Evolutionary conservation across 2,888 invertebrate genomes (phyloP).

Genomic region (Amblyteles armatorius): DNA sequence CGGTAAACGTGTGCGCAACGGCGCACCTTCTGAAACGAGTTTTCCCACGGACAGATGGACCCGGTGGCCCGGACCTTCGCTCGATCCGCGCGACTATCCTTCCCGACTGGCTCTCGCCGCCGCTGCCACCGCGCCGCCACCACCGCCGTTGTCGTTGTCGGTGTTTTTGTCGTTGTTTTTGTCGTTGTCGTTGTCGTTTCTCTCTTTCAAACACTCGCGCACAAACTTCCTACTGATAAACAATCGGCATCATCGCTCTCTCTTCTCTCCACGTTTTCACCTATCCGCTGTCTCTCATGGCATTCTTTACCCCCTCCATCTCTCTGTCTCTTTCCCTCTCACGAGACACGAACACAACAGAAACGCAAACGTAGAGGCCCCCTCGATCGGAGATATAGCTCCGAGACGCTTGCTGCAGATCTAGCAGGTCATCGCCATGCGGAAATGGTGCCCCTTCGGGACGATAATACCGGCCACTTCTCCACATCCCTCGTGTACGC

Average conservation of each 20-base stretch:
- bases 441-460: slow-evolving; percentile 63
- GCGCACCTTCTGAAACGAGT: slow-evolving; percentile 82
- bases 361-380: slow-evolving; percentile 43
- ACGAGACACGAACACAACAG: slow-evolving; percentile 48
- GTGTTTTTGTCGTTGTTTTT: slow-evolving; percentile 13
- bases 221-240: slow-evolving; percentile 27
- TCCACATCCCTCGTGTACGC: background rate
- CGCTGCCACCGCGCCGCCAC: slow-evolving; percentile 49
- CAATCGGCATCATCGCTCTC: slow-evolving; percentile 1
- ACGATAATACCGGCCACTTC: slow-evolving; percentile 55
- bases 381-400: background rate
- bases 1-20: slow-evolving; percentile 78
- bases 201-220: slow-evolving; percentile 3
- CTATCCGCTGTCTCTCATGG: slow-evolving; percentile 20
- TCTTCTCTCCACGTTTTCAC: slow-evolving; percentile 12
- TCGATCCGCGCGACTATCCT: slow-evolving; percentile 63
- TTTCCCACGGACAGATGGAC: slow-evolving; percentile 74
- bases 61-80: slow-evolving; percentile 67
- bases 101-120: slow-evolving; percentile 58
- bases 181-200: background rate
- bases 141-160: background rate
- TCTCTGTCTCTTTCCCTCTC: slow-evolving; percentile 25
- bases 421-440: slow-evolving; percentile 76
- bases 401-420: slow-evolving; percentile 53
- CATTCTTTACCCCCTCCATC: slow-evolving; percentile 46